Evolutionary conservation across 1,140 invertebrate genomes (phyloP).

Genomic region (Caerostris extrusa): DNA sequence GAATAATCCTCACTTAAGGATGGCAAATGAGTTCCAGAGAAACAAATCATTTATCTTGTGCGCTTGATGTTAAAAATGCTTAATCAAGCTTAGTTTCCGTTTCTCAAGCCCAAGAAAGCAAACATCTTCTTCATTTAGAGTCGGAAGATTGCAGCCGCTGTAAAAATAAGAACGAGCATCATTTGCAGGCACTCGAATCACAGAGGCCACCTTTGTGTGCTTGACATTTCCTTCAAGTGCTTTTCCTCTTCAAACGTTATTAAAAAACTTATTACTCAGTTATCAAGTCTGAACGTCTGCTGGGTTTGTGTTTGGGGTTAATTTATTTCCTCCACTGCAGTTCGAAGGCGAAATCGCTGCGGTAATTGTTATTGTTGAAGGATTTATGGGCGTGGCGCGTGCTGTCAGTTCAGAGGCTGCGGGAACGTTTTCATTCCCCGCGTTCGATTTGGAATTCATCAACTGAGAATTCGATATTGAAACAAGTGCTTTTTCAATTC

Average conservation of each 20-base stretch:
- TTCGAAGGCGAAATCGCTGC: background rate
- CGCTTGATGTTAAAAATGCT: background rate
- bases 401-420: too few relatives aligned
- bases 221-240: background rate
- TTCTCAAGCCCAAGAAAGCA: background rate
- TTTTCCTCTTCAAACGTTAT: background rate
- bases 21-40: background rate
- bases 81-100: background rate
- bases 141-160: background rate
- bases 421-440: too few relatives aligned
- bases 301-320: background rate
- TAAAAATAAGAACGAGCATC: background rate
- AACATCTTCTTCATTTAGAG: background rate
- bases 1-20: background rate
- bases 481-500: too few relatives aligned
- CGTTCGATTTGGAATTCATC: too few relatives aligned
- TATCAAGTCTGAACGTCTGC: background rate
- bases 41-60: background rate
- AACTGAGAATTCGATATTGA: too few relatives aligned
- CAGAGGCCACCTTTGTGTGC: background rate
- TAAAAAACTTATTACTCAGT: background rate
- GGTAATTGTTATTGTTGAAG: background rate
- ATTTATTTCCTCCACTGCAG: too few relatives aligned
- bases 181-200: background rate
- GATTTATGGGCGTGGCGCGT: background rate